Evolutionary conservation across 2,113 vertebrate genomes (phyloP), one percentile per base, ranked within the genome.

Genomic region (Corapipo altera): DNA sequence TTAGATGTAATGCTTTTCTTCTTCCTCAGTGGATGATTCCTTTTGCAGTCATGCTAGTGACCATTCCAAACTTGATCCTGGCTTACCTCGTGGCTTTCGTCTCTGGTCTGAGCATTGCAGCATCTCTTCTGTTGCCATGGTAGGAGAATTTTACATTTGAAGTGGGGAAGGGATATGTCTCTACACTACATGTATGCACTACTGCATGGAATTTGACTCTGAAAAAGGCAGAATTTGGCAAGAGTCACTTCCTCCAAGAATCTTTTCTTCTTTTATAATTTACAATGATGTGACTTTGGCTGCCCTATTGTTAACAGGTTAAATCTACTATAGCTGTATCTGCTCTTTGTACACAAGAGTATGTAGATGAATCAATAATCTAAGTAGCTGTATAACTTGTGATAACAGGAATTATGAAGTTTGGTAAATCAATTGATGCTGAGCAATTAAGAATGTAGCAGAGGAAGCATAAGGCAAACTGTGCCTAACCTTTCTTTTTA

Each of bases 81-180:
- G 99, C 98, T 2, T 99, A 99, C 33, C 71, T 98, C 0, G 98
- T 99, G 90, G 99, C 99, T 15, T 98, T 99, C 41, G 92, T 98
- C n/a, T 99, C 99, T 44, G 99, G 99, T 51, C 94, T 99, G 93
- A 99, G 99, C 65, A 99, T 99, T 69, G 99, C 99, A 22, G 98
- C 99, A 10, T 99, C 99, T 57, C 97, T 99, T 88, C 98, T 99
- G 76, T 97, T 99, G 86, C 99, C 99, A 74, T 99, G 99, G 99
- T 99, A 97, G 97, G 98, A 95, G 32, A 76, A 39, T 74, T 81
- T 89, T 76, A 15, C 22, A 23, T 85, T 33, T 86, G 55, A 55
- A 23, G 6, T 69, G 72, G 79, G 75, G 44, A 82, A 86, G 27
- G 5, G 48, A 8, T 52, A 1, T n/a, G 9, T 64, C 74, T 55